Conservation (phyloP, 2,113 vertebrate species). For the Tauraco erythrolophus region DNA sequence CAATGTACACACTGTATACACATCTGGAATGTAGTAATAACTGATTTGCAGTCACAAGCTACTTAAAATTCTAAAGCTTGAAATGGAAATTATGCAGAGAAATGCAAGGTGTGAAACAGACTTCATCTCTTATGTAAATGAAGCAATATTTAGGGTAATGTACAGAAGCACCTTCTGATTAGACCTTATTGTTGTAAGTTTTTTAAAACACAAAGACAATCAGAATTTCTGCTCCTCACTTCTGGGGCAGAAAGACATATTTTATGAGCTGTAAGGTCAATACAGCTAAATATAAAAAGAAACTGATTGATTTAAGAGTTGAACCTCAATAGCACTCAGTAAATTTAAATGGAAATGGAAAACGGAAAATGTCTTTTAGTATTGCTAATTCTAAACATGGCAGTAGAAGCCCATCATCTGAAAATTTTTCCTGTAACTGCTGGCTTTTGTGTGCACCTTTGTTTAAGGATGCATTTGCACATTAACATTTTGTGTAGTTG, state of each 20-base stretch:
- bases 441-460: neutral
- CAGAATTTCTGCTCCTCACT: neutral
- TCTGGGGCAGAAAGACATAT: neutral
- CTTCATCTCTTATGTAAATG: slow-evolving; percentile 12
- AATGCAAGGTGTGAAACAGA: neutral
- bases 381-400: neutral
- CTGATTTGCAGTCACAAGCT: neutral
- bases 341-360: neutral
- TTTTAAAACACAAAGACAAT: neutral
- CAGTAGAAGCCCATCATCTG: neutral
- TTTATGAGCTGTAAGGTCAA: neutral
- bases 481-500: neutral
- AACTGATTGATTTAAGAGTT: neutral
- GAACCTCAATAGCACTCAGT: neutral
- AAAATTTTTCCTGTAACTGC: neutral
- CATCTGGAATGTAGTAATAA: neutral
- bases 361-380: neutral
- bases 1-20: neutral
- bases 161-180: neutral
- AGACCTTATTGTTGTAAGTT: neutral
- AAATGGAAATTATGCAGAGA: neutral
- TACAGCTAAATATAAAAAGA: neutral
- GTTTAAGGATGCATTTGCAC: neutral
- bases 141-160: neutral
- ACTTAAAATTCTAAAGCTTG: neutral